Percentiles rank a stretch among this genome's conserved stretches.
Conservation (phyloP, 2,888 invertebrate species). For the Ditula angustiorana region DNA sequence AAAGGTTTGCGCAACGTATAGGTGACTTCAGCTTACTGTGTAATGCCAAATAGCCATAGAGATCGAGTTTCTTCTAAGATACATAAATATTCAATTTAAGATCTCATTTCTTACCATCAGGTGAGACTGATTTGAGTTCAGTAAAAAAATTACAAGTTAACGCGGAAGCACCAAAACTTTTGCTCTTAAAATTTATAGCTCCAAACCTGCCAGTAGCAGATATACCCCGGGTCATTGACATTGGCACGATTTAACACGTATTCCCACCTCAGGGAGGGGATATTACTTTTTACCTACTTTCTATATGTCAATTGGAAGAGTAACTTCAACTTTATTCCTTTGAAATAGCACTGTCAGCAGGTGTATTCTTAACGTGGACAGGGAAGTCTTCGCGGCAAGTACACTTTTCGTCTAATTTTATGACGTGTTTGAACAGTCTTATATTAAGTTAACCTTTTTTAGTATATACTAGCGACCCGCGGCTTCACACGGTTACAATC, state of each 20-base stretch:
- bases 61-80: no score
- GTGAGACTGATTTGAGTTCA: no score
- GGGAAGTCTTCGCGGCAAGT: neutral
- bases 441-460: neutral
- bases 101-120: no score
- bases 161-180: neutral
- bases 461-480: neutral
- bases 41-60: no score
- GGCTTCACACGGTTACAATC: no score
- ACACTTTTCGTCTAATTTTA: neutral
- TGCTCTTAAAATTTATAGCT: slow-evolving; percentile 5
- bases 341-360: neutral
- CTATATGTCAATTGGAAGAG: neutral
- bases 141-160: neutral
- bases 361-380: neutral
- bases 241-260: neutral
- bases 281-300: neutral
- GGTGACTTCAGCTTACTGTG: no score
- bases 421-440: neutral
- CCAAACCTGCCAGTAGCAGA: slow-evolving; percentile 3
- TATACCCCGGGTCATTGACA: slow-evolving; percentile 7
- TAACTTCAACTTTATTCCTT: neutral
- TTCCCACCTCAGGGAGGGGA: neutral
- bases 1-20: no score
- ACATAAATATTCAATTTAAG: no score